Percentiles rank a stretch among this genome's conserved stretches.
These are phyloP conservation scores for Tortrix viridana DNA, from an alignment of 2,888 invertebrate species.

Conservation along the genomic window DNA sequence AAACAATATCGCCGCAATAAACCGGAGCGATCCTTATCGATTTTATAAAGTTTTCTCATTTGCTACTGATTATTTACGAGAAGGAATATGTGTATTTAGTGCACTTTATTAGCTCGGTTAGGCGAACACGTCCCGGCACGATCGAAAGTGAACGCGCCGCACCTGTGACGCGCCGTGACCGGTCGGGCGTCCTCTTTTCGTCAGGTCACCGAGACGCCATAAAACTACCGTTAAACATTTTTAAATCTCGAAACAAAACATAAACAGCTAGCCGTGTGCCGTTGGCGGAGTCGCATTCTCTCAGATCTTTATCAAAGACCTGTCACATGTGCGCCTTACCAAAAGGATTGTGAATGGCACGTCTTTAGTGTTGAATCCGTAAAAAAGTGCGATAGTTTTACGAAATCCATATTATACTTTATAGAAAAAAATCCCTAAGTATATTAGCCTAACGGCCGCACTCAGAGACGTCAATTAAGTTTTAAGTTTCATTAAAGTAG, in stretches of 20 bases:
- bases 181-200: conserved; percentile 61
- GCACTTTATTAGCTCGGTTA: neutral
- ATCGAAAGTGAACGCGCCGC: conserved; percentile 79
- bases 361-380: too few species aligned
- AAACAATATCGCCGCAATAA: conserved; percentile 26
- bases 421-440: too few species aligned
- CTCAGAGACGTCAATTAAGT: too few species aligned
- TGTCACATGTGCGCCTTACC: neutral
- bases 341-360: too few species aligned
- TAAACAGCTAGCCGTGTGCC: conserved; percentile 22
- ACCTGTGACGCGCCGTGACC: conserved; percentile 75
- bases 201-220: conserved; percentile 70
- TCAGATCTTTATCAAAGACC: conserved; percentile 39
- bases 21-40: conserved; percentile 33
- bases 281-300: conserved; percentile 34
- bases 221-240: conserved; percentile 64
- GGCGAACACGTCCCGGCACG: conserved; percentile 34
- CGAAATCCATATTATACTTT: too few species aligned
- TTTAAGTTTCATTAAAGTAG: too few species aligned
- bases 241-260: conserved; percentile 47
- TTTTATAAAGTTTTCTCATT: conserved; percentile 30
- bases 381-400: too few species aligned
- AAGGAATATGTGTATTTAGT: conserved; percentile 16
- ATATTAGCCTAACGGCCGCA: too few species aligned
- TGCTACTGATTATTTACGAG: conserved; percentile 25